Conservation (phyloP, 2,797 vertebrate species). For the Bradypus variegatus region DNA sequence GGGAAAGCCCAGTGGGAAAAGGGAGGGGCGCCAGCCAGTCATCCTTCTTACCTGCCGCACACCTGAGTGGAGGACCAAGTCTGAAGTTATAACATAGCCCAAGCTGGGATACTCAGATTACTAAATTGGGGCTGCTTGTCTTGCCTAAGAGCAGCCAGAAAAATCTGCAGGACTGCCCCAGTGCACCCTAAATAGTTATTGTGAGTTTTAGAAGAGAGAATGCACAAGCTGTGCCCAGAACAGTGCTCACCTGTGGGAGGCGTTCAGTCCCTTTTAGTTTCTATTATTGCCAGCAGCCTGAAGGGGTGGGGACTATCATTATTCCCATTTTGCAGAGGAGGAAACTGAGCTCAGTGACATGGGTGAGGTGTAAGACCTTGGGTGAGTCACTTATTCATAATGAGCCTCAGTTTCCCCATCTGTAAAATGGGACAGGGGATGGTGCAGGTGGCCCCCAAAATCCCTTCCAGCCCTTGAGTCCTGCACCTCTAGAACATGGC, state of each 20-base stretch:
- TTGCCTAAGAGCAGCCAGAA: background rate
- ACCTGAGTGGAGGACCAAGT: background rate
- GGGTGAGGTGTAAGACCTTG: background rate
- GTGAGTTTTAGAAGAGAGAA: background rate
- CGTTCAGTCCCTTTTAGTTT: background rate
- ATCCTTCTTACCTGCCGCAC: background rate
- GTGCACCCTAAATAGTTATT: fast-evolving
- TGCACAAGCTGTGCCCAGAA: background rate
- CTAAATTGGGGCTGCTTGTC: background rate
- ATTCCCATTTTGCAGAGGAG: background rate
- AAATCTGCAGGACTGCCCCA: background rate
- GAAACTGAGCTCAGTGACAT: background rate
- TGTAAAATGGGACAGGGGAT: background rate
- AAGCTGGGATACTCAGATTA: too few relatives aligned
- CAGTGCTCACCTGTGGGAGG: background rate
- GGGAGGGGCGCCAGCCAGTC: too few relatives aligned
- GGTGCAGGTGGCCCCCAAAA: background rate
- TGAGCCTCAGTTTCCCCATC: background rate
- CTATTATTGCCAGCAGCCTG: background rate
- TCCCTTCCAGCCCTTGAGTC: background rate
- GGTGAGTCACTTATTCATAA: background rate
- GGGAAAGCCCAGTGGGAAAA: background rate
- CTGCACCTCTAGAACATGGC: background rate
- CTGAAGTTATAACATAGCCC: background rate
- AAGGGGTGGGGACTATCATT: background rate